phyloP scores from a whole-genome alignment of 2,797 vertebrate genomes.

The Xenops minutus region DNA sequence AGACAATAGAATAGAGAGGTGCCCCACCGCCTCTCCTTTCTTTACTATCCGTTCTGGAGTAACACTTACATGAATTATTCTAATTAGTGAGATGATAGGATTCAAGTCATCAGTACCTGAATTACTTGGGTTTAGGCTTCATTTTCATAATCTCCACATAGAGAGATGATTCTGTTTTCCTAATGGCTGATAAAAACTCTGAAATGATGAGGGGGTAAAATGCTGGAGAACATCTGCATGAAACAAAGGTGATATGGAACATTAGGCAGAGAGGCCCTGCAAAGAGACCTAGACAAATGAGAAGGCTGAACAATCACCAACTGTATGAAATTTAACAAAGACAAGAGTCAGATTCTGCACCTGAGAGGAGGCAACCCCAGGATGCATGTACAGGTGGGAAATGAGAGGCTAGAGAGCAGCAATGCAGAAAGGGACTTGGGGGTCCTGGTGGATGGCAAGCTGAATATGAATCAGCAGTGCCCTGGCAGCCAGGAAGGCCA shows the following conservation, averaged over 20 bases:
- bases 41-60: background rate
- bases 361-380: background rate
- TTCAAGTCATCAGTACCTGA: background rate
- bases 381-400: background rate
- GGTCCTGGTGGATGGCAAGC: rapidly evolving
- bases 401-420: background rate
- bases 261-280: background rate
- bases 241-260: background rate
- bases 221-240: background rate
- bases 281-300: background rate
- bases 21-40: background rate
- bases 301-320: background rate
- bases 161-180: background rate
- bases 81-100: background rate
- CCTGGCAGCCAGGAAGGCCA: background rate
- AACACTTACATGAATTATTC: background rate
- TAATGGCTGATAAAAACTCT: background rate
- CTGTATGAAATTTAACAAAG: background rate
- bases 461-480: background rate
- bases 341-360: background rate
- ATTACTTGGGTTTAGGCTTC: background rate
- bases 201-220: background rate
- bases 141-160: background rate
- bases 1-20: background rate
- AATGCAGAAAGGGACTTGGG: too few species aligned